Evolutionary conservation across 2,113 vertebrate species (phyloP).

Genomic region (Siphamia tubifer): DNA sequence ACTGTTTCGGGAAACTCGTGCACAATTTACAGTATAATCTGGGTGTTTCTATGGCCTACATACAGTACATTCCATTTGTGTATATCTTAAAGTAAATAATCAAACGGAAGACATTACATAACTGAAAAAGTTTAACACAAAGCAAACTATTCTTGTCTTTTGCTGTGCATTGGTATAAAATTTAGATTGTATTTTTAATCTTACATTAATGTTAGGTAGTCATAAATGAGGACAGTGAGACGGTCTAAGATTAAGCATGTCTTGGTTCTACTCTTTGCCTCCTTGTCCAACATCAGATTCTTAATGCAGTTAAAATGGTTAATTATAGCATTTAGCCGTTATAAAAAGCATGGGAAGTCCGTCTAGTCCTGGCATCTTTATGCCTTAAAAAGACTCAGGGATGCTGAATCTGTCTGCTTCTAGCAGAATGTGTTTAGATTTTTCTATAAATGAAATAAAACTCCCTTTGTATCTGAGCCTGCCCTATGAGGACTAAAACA

Average conservation of each 20-base stretch:
- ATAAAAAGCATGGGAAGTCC: neutral
- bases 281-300: neutral
- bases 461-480: slow-evolving; percentile 38
- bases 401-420: slow-evolving; percentile 17
- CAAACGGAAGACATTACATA: slow-evolving; percentile 2
- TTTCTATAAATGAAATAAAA: slow-evolving; percentile 51
- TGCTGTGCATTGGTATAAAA: too few relatives aligned
- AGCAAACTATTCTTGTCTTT: too few relatives aligned
- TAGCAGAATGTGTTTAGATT: slow-evolving; percentile 33
- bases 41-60: slow-evolving; percentile 1
- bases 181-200: neutral
- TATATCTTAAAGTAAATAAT: neutral
- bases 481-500: slow-evolving; percentile 27
- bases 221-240: slow-evolving; percentile 12
- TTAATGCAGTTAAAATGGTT: neutral
- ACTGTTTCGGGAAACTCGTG: slow-evolving; percentile 4
- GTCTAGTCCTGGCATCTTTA: slow-evolving; percentile 24
- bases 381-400: neutral
- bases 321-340: too few relatives aligned
- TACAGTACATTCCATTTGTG: slow-evolving; percentile 8
- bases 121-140: neutral
- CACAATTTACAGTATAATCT: neutral
- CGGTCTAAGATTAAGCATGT: neutral
- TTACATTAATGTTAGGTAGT: neutral
- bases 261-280: neutral